These are phyloP conservation scores for Mesorhabditis belari DNA, from an alignment of 2,888 invertebrate genomes.

Conservation along the genomic window DNA sequence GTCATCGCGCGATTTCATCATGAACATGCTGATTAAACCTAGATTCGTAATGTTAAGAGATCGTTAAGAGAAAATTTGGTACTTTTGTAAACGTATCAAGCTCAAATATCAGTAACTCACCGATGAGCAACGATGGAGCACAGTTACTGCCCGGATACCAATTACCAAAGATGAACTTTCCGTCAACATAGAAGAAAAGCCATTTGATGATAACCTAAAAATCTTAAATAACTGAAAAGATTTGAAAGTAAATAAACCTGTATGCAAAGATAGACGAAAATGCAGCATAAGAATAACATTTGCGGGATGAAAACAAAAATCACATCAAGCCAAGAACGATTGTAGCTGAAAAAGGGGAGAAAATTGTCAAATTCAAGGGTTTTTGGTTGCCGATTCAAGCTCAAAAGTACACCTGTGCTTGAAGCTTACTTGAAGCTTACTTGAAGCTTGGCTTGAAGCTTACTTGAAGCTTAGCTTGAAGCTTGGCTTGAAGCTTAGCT, in stretches of 20 bases:
- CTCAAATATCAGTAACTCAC: too few species aligned
- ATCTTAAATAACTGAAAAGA: not conserved
- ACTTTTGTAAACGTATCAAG: too few species aligned
- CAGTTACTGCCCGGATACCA: slow-evolving; percentile 61
- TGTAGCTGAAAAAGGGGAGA: slow-evolving; percentile 54
- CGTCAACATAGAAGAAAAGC: slow-evolving; percentile 41
- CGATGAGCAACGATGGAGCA: slow-evolving; percentile 92
- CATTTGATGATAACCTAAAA: slow-evolving; percentile 41
- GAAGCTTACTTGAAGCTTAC: not conserved
- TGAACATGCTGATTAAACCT: slow-evolving; percentile 62
- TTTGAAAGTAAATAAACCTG: slow-evolving; percentile 66
- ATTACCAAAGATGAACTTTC: slow-evolving; percentile 33
- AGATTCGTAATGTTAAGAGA: not conserved
- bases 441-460: too few species aligned
- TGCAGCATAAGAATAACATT: slow-evolving; percentile 76
- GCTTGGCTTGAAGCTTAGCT: too few species aligned
- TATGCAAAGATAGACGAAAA: slow-evolving; percentile 90
- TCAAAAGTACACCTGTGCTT: not conserved
- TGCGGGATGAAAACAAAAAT: slow-evolving; percentile 91
- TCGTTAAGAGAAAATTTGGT: too few species aligned
- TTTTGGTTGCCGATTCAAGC: not conserved
- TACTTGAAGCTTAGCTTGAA: too few species aligned
- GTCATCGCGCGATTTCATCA: slow-evolving; percentile 64
- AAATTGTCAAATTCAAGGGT: not conserved
- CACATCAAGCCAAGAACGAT: slow-evolving; percentile 68